These are phyloP conservation scores for Eucriotettix oculatus DNA, from an alignment of 2,888 invertebrate species.

Conservation along the genomic window DNA sequence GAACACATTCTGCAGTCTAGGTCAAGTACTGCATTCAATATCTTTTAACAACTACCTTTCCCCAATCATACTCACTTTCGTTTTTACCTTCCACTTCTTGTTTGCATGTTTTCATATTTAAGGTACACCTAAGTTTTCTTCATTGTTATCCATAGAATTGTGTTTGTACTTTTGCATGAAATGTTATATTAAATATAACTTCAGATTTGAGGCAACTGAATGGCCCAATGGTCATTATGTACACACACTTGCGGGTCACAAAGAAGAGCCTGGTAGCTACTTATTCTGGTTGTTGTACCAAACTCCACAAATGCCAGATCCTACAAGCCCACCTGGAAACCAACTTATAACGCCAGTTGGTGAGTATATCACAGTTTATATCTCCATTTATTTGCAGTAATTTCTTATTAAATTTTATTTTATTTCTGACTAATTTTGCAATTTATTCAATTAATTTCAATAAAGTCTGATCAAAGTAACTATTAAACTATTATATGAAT, in stretches of 20 bases:
- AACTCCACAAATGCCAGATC: slow-evolving; percentile 63
- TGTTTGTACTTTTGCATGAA: too few relatives aligned
- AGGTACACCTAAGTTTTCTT: too few relatives aligned
- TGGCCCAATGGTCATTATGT: slow-evolving; percentile 90
- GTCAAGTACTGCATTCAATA: background rate
- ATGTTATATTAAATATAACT: background rate
- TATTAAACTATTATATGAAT: too few relatives aligned
- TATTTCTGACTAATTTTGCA: too few relatives aligned
- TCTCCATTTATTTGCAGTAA: background rate
- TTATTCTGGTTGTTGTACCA: slow-evolving; percentile 81
- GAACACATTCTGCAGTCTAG: background rate
- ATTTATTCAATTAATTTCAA: too few relatives aligned
- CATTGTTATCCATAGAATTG: too few relatives aligned
- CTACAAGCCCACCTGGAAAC: slow-evolving; percentile 66
- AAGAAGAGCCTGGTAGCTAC: slow-evolving; percentile 67
- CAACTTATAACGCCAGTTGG: slow-evolving; percentile 78
- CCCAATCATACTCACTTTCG: too few relatives aligned
- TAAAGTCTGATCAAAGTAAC: too few relatives aligned
- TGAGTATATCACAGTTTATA: slow-evolving; percentile 26
- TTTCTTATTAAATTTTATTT: too few relatives aligned
- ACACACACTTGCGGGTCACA: slow-evolving; percentile 64
- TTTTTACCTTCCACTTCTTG: too few relatives aligned
- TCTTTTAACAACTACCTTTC: too few relatives aligned
- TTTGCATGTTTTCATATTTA: too few relatives aligned
- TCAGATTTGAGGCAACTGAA: slow-evolving; percentile 63